phyloP scores from a whole-genome alignment of 2,888 invertebrate genomes.

The Nycteola revayana region DNA sequence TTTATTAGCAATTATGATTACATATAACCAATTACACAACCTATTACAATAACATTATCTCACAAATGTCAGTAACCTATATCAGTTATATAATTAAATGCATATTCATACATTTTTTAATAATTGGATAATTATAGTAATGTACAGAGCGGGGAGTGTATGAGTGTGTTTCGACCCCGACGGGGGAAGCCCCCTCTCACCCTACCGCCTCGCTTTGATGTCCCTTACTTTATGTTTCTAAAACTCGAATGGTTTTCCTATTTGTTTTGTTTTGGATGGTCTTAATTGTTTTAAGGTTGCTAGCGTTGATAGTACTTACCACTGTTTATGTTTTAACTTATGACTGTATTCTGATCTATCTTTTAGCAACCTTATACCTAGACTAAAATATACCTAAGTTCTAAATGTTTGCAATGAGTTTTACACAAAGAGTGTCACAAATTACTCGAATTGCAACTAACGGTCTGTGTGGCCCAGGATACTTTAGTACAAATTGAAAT shows the following conservation, averaged over 20 bases:
- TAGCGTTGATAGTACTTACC: too few relatives aligned
- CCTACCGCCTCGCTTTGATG: constrained; percentile 47
- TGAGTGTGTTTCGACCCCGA: constrained; percentile 60
- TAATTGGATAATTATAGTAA: constrained; percentile 79
- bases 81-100: constrained; percentile 32
- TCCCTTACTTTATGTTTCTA: constrained; percentile 41
- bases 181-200: constrained; percentile 40
- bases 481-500: too few relatives aligned
- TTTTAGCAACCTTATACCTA: too few relatives aligned
- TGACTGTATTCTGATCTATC: too few relatives aligned
- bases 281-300: too few relatives aligned
- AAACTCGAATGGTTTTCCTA: constrained; percentile 39
- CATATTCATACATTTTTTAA: constrained; percentile 49
- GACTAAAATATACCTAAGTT: too few relatives aligned
- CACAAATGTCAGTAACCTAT: constrained; percentile 24
- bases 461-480: too few relatives aligned
- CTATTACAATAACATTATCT: constrained; percentile 19
- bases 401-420: too few relatives aligned
- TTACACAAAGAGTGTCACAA: too few relatives aligned
- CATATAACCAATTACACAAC: constrained; percentile 16
- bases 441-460: too few relatives aligned
- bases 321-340: too few relatives aligned
- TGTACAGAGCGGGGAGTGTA: constrained; percentile 56
- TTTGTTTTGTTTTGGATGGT: too few relatives aligned
- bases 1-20: constrained; percentile 12